These are phyloP conservation scores for Phyllotreta cruciferae DNA, from an alignment of 2,888 invertebrate species.

Conservation along the genomic window DNA sequence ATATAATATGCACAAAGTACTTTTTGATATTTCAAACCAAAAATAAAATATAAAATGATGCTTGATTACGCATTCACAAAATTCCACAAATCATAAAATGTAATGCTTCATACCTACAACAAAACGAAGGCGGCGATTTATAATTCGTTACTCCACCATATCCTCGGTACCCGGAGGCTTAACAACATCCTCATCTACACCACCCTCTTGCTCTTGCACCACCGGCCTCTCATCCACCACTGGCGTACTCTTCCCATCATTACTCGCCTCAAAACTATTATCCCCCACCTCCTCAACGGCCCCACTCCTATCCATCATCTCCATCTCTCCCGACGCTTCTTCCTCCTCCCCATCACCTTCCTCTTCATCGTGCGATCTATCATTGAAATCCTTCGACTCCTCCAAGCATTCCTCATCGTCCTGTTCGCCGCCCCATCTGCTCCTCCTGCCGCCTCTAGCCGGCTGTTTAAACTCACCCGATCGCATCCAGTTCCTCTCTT, in stretches of 20 bases:
- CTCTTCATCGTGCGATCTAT: conserved; percentile 13
- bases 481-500: conserved; percentile 47
- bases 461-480: conserved; percentile 34
- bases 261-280: conserved; percentile 14
- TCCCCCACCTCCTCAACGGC: conserved; percentile 2
- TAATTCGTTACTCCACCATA: conserved; percentile 3
- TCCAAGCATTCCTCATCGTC: conserved; percentile 15
- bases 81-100: background rate
- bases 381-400: conserved; percentile 22
- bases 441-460: conserved; percentile 36
- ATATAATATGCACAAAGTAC: background rate
- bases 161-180: background rate
- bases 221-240: conserved; percentile 33
- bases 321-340: background rate
- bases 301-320: background rate
- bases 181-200: conserved; percentile 6
- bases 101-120: no score
- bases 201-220: conserved; percentile 19
- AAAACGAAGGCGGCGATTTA: background rate
- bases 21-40: no score
- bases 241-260: conserved; percentile 27
- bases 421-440: conserved; percentile 38
- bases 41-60: conserved; percentile 19
- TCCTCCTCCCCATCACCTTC: background rate
- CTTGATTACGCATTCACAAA: conserved; percentile 3